Base-by-base conservation (phyloP, 1,140 invertebrate species). In the Pseudomyrmex flavicornis region DNA sequence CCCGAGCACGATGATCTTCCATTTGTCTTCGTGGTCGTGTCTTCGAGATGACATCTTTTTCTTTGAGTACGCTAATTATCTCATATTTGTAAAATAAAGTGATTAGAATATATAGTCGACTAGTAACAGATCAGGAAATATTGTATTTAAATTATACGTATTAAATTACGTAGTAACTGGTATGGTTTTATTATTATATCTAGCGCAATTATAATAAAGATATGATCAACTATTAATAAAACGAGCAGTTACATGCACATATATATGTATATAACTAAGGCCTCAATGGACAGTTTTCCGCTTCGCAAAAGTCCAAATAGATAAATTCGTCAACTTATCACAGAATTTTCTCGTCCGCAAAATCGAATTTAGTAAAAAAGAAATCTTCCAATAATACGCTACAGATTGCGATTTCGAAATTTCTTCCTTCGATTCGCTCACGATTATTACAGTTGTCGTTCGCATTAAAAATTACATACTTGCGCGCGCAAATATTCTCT, bases 321-420 rank as follows among this genome's bases (percentile, higher is more conserved):
- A 72, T 73, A 59, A 62, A 86, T 83, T 82, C 66, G 22, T 70
- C 46, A 77, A 83, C 56, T 54, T 82, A 86, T 86, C 84, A 87
- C 75, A 87, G 84, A 82, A 75, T 70, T 79, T 48, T 79, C 3
- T 83, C 10, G n/a, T 4, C 48, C 50, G 46, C 54, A 70, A 82
- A 86, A 75, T 82, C 22, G 15, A 82, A 87, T 74, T 83, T 61
- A 22, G 7, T 2, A 44, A 22, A 5, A 69, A 87, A 72, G 13
- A 20, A 52, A 86, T 85, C 56, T 48, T 79, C 7, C 15, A 79
- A 15, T 35, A 9, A 59, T 46, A 8, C 8, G 15, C 20, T 2
- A 15, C 22, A 56, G 26, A 2, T 46, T 9, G 48, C 17, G 22
- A 75, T 50, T 3, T 74, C 2, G 15, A 48, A 44, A 65, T n/a